These are phyloP conservation scores for Synaphobranchus kaupii DNA, from an alignment of 2,797 vertebrate species.

Conservation along the genomic window DNA sequence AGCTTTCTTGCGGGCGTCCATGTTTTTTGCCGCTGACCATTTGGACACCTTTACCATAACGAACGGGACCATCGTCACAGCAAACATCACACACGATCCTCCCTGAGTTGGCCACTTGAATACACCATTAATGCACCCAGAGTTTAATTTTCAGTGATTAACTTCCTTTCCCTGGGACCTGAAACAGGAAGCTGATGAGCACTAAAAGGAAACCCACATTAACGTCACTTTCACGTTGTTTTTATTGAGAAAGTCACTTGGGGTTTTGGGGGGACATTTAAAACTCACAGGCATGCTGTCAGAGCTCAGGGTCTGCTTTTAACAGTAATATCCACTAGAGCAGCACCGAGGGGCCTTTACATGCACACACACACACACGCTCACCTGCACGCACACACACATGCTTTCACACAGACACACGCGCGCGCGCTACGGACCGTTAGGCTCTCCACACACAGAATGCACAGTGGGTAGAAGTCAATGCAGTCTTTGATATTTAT, in stretches of 20 bases:
- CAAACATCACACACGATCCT: too few species aligned
- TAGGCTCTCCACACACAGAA: slow-evolving; percentile 31
- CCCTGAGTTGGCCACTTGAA: too few species aligned
- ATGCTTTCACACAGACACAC: background rate
- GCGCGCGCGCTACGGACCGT: background rate
- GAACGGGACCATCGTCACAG: too few species aligned
- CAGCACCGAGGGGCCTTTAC: slow-evolving; percentile 19
- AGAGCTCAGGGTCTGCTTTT: slow-evolving; percentile 8
- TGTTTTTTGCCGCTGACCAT: too few species aligned
- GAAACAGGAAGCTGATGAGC: background rate
- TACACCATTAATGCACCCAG: too few species aligned
- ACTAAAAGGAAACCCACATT: background rate
- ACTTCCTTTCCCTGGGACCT: background rate
- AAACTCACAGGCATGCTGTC: slow-evolving; percentile 53
- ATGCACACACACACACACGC: background rate
- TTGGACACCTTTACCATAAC: too few species aligned
- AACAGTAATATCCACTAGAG: background rate
- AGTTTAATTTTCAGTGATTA: too few species aligned
- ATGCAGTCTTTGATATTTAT: slow-evolving; percentile 56
- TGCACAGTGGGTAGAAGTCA: slow-evolving; percentile 44
- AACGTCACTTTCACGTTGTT: slow-evolving; percentile 29
- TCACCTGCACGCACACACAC: slow-evolving; percentile 3
- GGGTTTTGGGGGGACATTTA: slow-evolving; percentile 50
- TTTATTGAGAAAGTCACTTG: slow-evolving; percentile 66
- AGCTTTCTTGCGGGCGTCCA: too few species aligned